Conservation (phyloP, 2,888 invertebrate genomes). For the Encarsia formosa region DNA sequence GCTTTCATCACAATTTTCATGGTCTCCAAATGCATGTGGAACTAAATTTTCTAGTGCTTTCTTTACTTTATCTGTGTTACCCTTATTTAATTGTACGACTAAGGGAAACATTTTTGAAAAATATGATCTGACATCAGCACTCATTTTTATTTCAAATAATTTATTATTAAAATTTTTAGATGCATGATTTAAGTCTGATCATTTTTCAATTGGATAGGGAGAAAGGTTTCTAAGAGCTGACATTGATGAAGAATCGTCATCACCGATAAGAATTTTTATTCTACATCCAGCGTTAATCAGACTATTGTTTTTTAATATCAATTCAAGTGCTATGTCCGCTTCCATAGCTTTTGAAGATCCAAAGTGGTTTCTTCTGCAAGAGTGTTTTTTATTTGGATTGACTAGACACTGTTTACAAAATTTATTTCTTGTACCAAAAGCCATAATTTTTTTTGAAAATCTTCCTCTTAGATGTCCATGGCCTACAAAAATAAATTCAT, state of each 20-base stretch:
- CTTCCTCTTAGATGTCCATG: background rate
- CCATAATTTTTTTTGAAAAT: background rate
- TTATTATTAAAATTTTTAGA: constrained; percentile 12
- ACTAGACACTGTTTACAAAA: background rate
- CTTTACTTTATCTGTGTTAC: background rate
- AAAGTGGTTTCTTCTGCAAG: background rate
- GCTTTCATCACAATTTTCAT: background rate
- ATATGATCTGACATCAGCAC: constrained; percentile 16
- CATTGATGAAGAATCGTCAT: constrained; percentile 11
- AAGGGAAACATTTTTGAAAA: constrained; percentile 9
- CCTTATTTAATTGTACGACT: constrained; percentile 3
- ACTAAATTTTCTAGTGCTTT: constrained; percentile 3
- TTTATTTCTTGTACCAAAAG: background rate
- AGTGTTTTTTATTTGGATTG: background rate
- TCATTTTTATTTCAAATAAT: constrained; percentile 19
- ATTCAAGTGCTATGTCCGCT: constrained; percentile 11
- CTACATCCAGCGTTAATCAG: background rate
- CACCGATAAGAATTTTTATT: constrained; percentile 9
- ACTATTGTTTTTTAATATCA: constrained; percentile 6
- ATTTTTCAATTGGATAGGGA: constrained; percentile 24
- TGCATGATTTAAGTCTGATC: constrained; percentile 21
- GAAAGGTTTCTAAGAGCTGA: constrained; percentile 4
- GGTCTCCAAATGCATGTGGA: constrained; percentile 10
- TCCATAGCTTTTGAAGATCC: constrained; percentile 17
- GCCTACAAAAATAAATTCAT: background rate